Conservation (phyloP, 2,888 invertebrate species). For the Bursaphelenchus okinawaensis region DNA sequence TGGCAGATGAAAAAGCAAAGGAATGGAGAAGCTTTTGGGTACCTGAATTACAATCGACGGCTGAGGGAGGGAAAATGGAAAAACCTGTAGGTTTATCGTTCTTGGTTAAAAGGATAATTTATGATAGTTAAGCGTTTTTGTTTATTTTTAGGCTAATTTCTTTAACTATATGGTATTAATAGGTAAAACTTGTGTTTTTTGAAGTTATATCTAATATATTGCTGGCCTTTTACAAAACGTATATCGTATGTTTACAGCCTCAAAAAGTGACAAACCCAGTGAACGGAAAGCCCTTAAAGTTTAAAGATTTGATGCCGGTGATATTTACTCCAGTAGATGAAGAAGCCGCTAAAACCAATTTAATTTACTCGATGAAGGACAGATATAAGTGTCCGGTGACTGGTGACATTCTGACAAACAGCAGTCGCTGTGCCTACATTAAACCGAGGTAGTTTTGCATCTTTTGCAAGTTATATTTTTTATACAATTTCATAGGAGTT, state of each 20-base stretch:
- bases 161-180: too few species aligned
- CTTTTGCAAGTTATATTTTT: too few species aligned
- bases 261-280: slow-evolving; percentile 75
- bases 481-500: slow-evolving; percentile 1
- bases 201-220: too few species aligned
- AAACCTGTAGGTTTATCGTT: slow-evolving; percentile 67
- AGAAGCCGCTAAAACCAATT: slow-evolving; percentile 65
- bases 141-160: too few species aligned
- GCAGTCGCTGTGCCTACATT: slow-evolving; percentile 86
- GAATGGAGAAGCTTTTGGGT: slow-evolving; percentile 63
- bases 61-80: slow-evolving; percentile 68
- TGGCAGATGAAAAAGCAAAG: slow-evolving; percentile 70
- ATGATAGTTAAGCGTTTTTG: too few species aligned
- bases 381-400: slow-evolving; percentile 96
- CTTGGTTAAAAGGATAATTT: too few species aligned
- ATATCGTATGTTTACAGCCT: slow-evolving; percentile 8
- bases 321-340: slow-evolving; percentile 85
- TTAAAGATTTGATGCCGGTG: slow-evolving; percentile 84
- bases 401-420: slow-evolving; percentile 87
- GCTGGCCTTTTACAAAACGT: too few species aligned
- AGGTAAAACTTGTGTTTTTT: too few species aligned
- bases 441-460: slow-evolving; percentile 68
- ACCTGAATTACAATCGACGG: slow-evolving; percentile 83
- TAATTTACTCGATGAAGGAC: slow-evolving; percentile 58
- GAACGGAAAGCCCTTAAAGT: slow-evolving; percentile 75